Evolutionary conservation across 2,797 vertebrate genomes (phyloP).

Genomic region (Sebastolobus alascanus): DNA sequence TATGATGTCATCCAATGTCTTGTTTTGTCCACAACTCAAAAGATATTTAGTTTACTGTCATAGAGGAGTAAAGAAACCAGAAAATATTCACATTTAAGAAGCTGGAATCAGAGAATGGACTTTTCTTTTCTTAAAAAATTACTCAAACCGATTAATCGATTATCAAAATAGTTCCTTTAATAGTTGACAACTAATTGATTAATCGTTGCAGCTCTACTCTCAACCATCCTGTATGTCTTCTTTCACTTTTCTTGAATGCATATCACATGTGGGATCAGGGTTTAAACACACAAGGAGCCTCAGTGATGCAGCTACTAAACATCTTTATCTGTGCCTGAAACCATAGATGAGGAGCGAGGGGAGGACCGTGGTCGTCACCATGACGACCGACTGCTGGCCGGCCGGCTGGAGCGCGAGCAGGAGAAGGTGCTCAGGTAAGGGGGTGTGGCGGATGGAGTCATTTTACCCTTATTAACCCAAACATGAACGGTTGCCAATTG

Average conservation of each 20-base stretch:
- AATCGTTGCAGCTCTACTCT: no score
- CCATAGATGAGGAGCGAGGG: slow-evolving; percentile 88
- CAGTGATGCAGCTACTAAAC: slow-evolving; percentile 8
- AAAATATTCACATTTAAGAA: no score
- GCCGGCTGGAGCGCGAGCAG: slow-evolving; percentile 93
- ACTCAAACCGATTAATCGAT: no score
- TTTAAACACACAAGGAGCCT: neutral
- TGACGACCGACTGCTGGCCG: slow-evolving; percentile 89
- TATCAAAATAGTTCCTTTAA: no score
- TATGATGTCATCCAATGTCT: no score
- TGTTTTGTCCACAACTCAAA: no score
- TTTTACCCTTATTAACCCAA: neutral
- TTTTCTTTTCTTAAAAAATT: no score
- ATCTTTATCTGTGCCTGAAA: slow-evolving; percentile 15
- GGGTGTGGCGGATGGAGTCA: neutral
- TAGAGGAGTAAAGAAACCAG: no score
- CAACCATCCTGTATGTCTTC: neutral
- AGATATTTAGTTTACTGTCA: no score
- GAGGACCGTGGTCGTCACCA: slow-evolving; percentile 90
- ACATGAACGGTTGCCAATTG: neutral
- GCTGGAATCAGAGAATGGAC: no score
- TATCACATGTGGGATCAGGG: neutral
- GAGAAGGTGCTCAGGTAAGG: slow-evolving; percentile 95
- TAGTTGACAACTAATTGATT: no score
- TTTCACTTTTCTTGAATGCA: neutral